Evolutionary conservation across 2,888 invertebrate genomes (phyloP).

Genomic region (Mylabris sibirica): DNA sequence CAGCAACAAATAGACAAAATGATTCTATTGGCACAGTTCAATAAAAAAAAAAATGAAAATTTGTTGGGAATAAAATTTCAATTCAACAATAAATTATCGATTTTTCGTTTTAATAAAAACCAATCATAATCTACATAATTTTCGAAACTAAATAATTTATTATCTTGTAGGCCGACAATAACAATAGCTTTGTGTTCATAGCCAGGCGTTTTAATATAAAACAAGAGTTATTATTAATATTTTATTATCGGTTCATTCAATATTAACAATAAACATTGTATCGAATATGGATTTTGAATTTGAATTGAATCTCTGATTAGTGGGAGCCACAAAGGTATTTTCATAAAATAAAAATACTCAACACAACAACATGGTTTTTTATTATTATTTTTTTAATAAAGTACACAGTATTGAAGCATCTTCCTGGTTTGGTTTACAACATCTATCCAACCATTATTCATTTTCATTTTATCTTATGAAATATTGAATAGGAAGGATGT

Average conservation of each 20-base stretch:
- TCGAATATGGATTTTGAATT: not conserved
- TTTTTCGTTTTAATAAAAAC: not conserved
- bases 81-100: not conserved
- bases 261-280: not conserved
- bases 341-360: not conserved
- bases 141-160: slow-evolving; percentile 1
- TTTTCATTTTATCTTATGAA: slow-evolving; percentile 48
- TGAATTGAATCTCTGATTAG: not conserved
- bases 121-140: not conserved
- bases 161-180: not conserved
- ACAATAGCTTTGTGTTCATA: not conserved
- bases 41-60: not conserved
- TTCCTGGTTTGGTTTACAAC: slow-evolving; percentile 4
- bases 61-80: not conserved
- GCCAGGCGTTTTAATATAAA: not conserved
- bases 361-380: slow-evolving; percentile 38
- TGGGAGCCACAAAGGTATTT: not conserved
- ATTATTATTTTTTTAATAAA: slow-evolving; percentile 43
- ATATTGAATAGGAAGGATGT: slow-evolving; percentile 46
- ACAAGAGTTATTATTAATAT: not conserved
- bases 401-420: slow-evolving; percentile 34
- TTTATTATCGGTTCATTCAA: not conserved
- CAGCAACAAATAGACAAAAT: not conserved
- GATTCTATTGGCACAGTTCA: not conserved
- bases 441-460: slow-evolving; percentile 39